Evolutionary conservation across 2,888 invertebrate species (phyloP).

Genomic region (Tetranychus piercei): DNA sequence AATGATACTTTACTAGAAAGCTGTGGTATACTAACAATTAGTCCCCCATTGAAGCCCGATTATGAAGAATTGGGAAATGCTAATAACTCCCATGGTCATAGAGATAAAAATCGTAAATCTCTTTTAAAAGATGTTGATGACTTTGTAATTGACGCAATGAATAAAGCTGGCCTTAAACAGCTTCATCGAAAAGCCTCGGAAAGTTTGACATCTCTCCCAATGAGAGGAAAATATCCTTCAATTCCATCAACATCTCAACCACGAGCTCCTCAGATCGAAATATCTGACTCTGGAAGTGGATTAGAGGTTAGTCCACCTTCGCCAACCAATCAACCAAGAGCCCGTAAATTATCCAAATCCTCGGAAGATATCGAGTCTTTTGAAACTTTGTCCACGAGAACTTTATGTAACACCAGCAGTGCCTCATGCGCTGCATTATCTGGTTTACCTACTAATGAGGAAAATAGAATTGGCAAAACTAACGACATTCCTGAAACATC

Average conservation of each 20-base stretch:
- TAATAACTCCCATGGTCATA: not conserved
- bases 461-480: constrained; percentile 21
- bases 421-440: constrained; percentile 15
- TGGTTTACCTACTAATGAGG: constrained; percentile 22
- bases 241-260: constrained; percentile 25
- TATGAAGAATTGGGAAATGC: not conserved
- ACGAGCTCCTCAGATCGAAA: constrained; percentile 21
- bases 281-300: not conserved
- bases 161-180: constrained; percentile 25
- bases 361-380: constrained; percentile 25
- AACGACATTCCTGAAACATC: constrained; percentile 22
- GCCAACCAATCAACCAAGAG: constrained; percentile 11
- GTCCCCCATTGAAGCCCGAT: constrained; percentile 19
- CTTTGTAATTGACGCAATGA: constrained; percentile 28
- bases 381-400: constrained; percentile 11
- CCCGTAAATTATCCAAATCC: constrained; percentile 27
- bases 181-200: constrained; percentile 22
- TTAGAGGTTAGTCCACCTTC: constrained; percentile 17
- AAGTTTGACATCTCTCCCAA: not conserved
- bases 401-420: not conserved
- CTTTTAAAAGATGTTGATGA: constrained; percentile 26
- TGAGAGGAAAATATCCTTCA: constrained; percentile 15
- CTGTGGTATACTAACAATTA: constrained; percentile 33
- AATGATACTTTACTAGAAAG: constrained; percentile 29
- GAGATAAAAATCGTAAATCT: constrained; percentile 14